These are phyloP conservation scores for Lipotes vexillifer DNA, from an alignment of 2,113 vertebrate genomes.

Conservation along the genomic window DNA sequence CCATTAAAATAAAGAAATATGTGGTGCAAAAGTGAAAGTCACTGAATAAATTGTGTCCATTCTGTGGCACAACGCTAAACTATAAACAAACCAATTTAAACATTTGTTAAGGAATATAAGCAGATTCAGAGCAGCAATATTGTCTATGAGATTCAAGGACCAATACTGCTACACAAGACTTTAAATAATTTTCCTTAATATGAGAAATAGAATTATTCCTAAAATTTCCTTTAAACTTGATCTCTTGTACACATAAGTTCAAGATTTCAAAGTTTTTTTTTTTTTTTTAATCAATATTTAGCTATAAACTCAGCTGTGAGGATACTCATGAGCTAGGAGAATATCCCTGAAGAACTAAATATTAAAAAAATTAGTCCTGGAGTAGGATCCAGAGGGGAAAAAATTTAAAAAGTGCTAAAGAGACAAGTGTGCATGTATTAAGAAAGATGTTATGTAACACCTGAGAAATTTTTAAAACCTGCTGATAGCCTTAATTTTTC, in stretches of 20 bases:
- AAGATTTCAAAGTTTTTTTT: slow-evolving; percentile 65
- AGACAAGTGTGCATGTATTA: slow-evolving; percentile 21
- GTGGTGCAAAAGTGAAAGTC: background rate
- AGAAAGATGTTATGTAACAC: background rate
- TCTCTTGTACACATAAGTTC: background rate
- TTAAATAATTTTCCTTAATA: slow-evolving; percentile 1
- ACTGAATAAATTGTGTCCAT: background rate
- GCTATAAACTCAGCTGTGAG: slow-evolving; percentile 54
- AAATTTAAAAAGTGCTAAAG: slow-evolving; percentile 49
- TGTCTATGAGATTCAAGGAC: background rate
- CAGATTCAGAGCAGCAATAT: background rate
- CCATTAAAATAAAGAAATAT: background rate
- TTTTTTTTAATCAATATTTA: slow-evolving; percentile 67
- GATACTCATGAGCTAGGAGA: background rate
- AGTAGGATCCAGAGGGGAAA: slow-evolving; percentile 51
- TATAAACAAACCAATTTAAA: background rate
- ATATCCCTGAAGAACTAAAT: slow-evolving; percentile 58
- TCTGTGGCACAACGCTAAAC: background rate
- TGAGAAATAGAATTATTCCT: background rate
- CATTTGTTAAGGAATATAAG: background rate
- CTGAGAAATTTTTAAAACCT: background rate
- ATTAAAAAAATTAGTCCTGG: slow-evolving; percentile 60
- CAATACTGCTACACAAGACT: background rate
- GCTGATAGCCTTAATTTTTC: background rate
- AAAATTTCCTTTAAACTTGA: background rate